A percentile compares a stretch with the other conserved stretches of the same genome.
phyloP scores from a whole-genome alignment of 2,113 vertebrate species.

The Pica pica region DNA sequence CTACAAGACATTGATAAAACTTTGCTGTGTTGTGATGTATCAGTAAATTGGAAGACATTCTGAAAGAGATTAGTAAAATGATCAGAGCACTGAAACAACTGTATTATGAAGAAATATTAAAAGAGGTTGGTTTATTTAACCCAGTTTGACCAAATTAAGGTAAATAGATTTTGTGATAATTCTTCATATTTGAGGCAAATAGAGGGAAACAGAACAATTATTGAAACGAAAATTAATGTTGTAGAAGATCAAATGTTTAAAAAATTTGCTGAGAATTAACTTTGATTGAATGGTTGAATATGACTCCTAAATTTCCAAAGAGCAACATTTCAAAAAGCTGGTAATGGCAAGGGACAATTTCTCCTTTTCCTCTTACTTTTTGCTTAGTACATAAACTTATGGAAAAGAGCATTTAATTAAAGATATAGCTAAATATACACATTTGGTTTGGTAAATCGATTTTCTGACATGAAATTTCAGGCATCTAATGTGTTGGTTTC shows the following conservation, averaged over 20 bases:
- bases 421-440: background rate
- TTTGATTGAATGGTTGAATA: background rate
- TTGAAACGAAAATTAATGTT: background rate
- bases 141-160: background rate
- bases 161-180: background rate
- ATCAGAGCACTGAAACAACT: background rate
- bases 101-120: background rate
- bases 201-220: background rate
- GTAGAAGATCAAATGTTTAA: background rate
- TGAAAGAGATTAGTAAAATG: background rate
- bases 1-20: background rate
- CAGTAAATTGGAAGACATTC: background rate
- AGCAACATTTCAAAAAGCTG: background rate
- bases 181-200: background rate
- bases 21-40: fast-evolving
- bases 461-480: background rate
- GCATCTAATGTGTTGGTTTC: background rate
- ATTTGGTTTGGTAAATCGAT: background rate
- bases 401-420: background rate
- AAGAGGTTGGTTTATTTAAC: background rate
- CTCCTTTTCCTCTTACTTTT: background rate
- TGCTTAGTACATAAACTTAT: background rate
- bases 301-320: background rate
- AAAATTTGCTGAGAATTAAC: background rate
- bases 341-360: background rate